These are phyloP conservation scores for Caradrina clavipalpis DNA, from an alignment of 2,888 invertebrate genomes.

Conservation along the genomic window DNA sequence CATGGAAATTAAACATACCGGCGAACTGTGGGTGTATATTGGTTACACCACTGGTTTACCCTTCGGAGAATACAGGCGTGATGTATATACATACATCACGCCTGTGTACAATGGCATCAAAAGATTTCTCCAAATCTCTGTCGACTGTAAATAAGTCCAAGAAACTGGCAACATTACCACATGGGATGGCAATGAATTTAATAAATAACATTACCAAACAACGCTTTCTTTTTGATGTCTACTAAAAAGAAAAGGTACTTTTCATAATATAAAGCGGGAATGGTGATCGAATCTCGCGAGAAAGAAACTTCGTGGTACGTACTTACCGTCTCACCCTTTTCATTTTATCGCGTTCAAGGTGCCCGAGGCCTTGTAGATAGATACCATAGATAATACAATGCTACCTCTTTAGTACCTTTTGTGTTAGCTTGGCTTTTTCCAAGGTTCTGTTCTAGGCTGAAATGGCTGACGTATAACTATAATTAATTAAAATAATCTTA, in stretches of 20 bases:
- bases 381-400: constrained; percentile 1
- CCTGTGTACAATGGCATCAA: too few species aligned
- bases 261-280: background rate
- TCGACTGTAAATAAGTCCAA: too few species aligned
- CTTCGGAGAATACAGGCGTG: too few species aligned
- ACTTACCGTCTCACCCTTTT: background rate
- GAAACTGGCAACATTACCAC: too few species aligned
- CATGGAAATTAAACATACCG: too few species aligned
- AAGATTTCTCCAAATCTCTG: too few species aligned
- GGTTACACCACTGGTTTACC: too few species aligned
- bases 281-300: background rate
- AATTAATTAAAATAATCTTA: too few species aligned
- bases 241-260: background rate
- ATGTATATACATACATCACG: too few species aligned
- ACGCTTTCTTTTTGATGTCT: background rate
- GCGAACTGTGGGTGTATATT: too few species aligned
- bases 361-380: constrained; percentile 11
- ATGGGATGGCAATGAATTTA: too few species aligned
- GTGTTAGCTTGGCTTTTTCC: background rate
- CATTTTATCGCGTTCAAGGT: constrained; percentile 20
- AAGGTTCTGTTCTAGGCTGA: background rate
- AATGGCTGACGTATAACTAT: background rate
- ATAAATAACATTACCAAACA: background rate
- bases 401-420: background rate
- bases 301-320: background rate